These are phyloP conservation scores for Sarcophaga rosellei DNA, from an alignment of 2,888 invertebrate species.

Conservation along the genomic window DNA sequence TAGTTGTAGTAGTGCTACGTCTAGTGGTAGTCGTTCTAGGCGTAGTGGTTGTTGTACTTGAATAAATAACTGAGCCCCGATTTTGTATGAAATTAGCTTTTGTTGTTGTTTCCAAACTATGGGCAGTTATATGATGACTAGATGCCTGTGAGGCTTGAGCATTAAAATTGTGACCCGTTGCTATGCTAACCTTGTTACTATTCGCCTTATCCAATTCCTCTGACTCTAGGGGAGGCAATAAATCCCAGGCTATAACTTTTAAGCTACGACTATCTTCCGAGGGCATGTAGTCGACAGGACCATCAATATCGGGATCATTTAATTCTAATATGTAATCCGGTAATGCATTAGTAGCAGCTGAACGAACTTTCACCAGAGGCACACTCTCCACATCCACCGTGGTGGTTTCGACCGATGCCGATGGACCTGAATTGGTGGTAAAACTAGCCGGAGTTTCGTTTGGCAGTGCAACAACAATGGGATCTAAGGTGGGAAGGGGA, in stretches of 20 bases:
- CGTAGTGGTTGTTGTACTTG: conserved; percentile 63
- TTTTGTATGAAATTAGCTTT: conserved; percentile 52
- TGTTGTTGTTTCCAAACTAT: conserved; percentile 68
- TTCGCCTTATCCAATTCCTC: conserved; percentile 60
- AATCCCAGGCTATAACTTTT: conserved; percentile 79
- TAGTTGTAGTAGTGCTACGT: conserved; percentile 57
- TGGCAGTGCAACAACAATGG: conserved; percentile 78
- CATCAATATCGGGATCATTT: conserved; percentile 76
- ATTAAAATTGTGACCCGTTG: conserved; percentile 59
- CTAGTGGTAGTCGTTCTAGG: conserved; percentile 45
- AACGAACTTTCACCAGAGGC: conserved; percentile 70
- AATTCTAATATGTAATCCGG: conserved; percentile 76
- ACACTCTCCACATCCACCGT: conserved; percentile 77
- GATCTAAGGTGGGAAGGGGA: conserved; percentile 80
- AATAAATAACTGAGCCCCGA: conserved; percentile 73
- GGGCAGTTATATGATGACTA: conserved; percentile 58
- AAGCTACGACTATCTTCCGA: conserved; percentile 70
- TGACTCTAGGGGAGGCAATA: conserved; percentile 73
- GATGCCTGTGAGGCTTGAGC: conserved; percentile 34
- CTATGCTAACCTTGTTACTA: conserved; percentile 66
- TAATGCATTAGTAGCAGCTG: conserved; percentile 47
- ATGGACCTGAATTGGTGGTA: conserved; percentile 69
- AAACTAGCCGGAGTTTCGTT: conserved; percentile 64
- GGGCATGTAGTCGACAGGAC: conserved; percentile 75
- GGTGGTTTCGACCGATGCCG: conserved; percentile 47